Evolutionary conservation across 2,113 vertebrate species (phyloP).

Genomic region (Tragelaphus scriptus): DNA sequence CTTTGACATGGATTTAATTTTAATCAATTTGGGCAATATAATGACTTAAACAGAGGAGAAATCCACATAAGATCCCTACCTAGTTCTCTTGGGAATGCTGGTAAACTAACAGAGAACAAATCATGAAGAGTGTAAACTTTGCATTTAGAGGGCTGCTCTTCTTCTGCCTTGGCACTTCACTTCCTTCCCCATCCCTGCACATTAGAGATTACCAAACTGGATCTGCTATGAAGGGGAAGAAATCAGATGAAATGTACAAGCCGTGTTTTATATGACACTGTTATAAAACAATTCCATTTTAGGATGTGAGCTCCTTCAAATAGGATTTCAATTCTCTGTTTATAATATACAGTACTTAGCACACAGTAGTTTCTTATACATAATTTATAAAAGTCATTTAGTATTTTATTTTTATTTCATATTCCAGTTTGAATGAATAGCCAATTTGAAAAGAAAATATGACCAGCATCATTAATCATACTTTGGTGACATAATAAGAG

Average conservation of each 20-base stretch:
- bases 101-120: conserved; percentile 23
- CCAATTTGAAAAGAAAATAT: background rate
- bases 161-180: background rate
- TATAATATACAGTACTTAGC: conserved; percentile 42
- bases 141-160: background rate
- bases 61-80: conserved; percentile 9
- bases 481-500: conserved; percentile 11
- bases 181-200: background rate
- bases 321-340: conserved; percentile 10
- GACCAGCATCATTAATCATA: conserved; percentile 23
- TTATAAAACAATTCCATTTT: conserved; percentile 22
- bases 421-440: conserved; percentile 25
- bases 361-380: conserved; percentile 47
- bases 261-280: background rate
- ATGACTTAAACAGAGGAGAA: background rate
- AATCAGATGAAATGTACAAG: conserved; percentile 5
- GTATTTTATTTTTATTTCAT: conserved; percentile 36
- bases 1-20: background rate
- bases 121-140: background rate
- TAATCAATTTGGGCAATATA: background rate
- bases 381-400: conserved; percentile 10
- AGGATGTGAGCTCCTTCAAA: conserved; percentile 37
- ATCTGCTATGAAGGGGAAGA: background rate
- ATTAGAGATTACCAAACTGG: background rate
- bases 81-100: background rate